A percentile compares a stretch with the other conserved stretches of the same genome.
phyloP scores from a whole-genome alignment of 2,113 vertebrate genomes.

The Corythoichthys haematopterus region DNA sequence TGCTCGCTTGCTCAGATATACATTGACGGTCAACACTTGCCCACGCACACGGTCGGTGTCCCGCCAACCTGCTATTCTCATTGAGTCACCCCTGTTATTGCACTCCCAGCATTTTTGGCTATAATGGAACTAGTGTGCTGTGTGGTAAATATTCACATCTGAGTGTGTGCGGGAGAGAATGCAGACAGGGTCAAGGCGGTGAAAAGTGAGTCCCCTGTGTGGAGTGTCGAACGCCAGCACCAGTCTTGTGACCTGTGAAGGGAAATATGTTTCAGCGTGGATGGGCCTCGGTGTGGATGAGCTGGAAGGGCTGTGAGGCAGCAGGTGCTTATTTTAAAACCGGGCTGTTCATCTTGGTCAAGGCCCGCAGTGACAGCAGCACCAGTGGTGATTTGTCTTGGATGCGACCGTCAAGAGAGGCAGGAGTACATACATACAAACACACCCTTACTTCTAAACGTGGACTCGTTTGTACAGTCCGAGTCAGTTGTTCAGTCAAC shows the following conservation, averaged over 20 bases:
- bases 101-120: constrained; percentile 32
- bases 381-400: constrained; percentile 73
- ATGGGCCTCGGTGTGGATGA: constrained; percentile 43
- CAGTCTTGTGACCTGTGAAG: constrained; percentile 63
- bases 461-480: constrained; percentile 16
- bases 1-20: constrained; percentile 30
- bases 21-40: constrained; percentile 15
- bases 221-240: constrained; percentile 30
- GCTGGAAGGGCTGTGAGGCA: constrained; percentile 47
- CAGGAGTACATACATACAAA: constrained; percentile 26
- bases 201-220: constrained; percentile 55
- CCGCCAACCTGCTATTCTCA: constrained; percentile 24
- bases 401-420: constrained; percentile 51
- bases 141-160: constrained; percentile 55
- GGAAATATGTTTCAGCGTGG: constrained; percentile 43
- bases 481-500: constrained; percentile 53
- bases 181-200: constrained; percentile 37
- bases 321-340: constrained; percentile 64
- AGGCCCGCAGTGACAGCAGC: constrained; percentile 62
- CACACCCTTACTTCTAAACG: constrained; percentile 35
- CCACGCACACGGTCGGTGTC: constrained; percentile 12
- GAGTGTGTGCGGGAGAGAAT: constrained; percentile 17
- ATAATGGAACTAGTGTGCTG: constrained; percentile 38
- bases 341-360: constrained; percentile 70
- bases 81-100: constrained; percentile 39